Evolutionary conservation across 1,140 invertebrate genomes (phyloP).

Genomic region (Drosophila mayri): DNA sequence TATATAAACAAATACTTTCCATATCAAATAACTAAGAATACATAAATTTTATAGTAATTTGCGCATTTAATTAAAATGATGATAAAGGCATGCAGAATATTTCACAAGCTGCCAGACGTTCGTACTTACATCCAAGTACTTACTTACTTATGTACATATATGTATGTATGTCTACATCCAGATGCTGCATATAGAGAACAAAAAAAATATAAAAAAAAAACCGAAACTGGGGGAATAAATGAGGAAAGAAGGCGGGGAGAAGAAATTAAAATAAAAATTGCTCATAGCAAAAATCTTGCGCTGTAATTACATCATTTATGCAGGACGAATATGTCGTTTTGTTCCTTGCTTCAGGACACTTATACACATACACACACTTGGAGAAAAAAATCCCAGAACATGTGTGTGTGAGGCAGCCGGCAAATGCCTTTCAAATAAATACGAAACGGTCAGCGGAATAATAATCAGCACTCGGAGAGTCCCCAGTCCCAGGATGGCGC

Average conservation of each 20-base stretch:
- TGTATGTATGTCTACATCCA: constrained; percentile 1
- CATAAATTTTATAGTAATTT: constrained; percentile 76
- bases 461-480: constrained; percentile 66
- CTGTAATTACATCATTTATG: constrained; percentile 84
- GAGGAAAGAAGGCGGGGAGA: constrained; percentile 34
- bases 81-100: constrained; percentile 80
- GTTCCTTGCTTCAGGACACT: constrained; percentile 45
- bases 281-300: constrained; percentile 83
- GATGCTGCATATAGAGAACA: constrained; percentile 22
- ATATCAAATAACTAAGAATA: constrained; percentile 33
- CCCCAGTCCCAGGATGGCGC: constrained; percentile 19
- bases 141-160: constrained; percentile 20
- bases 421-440: constrained; percentile 83
- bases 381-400: constrained; percentile 9
- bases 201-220: constrained; percentile 41
- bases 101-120: constrained; percentile 58
- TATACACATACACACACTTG: not conserved
- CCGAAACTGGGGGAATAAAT: constrained; percentile 49
- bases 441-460: constrained; percentile 82
- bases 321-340: constrained; percentile 83
- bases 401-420: constrained; percentile 42
- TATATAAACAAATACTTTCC: not conserved
- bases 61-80: constrained; percentile 81
- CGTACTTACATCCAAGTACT: constrained; percentile 16
- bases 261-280: constrained; percentile 83